Percentiles rank a stretch among this genome's conserved stretches.
Evolutionary conservation across 2,888 invertebrate genomes (phyloP).

Genomic region (Merodon equestris): DNA sequence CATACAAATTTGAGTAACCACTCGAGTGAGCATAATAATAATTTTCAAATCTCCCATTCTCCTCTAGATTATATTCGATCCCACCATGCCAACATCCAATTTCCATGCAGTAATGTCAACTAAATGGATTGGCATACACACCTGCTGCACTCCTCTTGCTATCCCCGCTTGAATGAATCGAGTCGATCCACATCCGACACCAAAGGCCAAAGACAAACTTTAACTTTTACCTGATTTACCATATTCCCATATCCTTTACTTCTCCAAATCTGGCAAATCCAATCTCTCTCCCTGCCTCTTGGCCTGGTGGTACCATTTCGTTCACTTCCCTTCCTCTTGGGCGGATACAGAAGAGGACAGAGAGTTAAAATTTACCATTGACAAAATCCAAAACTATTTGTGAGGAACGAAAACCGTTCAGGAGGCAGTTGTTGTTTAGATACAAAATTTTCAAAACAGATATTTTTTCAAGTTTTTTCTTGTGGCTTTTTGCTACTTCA

Average conservation of each 20-base stretch:
- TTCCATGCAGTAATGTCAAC: conserved; percentile 59
- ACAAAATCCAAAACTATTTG: conserved; percentile 63
- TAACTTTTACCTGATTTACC: conserved; percentile 67
- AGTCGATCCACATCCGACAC: not conserved
- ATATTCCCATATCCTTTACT: conserved; percentile 50
- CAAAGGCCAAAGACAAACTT: conserved; percentile 63
- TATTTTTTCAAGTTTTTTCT: conserved; percentile 56
- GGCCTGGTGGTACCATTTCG: too few species aligned
- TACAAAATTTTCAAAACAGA: conserved; percentile 51
- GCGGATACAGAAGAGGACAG: not conserved
- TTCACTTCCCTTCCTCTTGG: too few species aligned
- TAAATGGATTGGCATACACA: conserved; percentile 40
- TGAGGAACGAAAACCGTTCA: conserved; percentile 53
- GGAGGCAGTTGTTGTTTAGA: conserved; percentile 45
- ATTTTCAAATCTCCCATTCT: conserved; percentile 38
- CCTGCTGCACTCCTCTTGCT: not conserved
- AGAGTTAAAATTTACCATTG: conserved; percentile 61
- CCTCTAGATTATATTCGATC: too few species aligned
- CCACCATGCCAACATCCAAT: conserved; percentile 24
- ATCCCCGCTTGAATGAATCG: too few species aligned
- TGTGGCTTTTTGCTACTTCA: conserved; percentile 43
- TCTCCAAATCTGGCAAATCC: conserved; percentile 3
- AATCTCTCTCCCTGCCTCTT: too few species aligned
- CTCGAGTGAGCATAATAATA: conserved; percentile 64
- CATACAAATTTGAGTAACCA: conserved; percentile 64